Conservation (phyloP, 2,888 invertebrate species). For the Pristionchus entomophagus region DNA sequence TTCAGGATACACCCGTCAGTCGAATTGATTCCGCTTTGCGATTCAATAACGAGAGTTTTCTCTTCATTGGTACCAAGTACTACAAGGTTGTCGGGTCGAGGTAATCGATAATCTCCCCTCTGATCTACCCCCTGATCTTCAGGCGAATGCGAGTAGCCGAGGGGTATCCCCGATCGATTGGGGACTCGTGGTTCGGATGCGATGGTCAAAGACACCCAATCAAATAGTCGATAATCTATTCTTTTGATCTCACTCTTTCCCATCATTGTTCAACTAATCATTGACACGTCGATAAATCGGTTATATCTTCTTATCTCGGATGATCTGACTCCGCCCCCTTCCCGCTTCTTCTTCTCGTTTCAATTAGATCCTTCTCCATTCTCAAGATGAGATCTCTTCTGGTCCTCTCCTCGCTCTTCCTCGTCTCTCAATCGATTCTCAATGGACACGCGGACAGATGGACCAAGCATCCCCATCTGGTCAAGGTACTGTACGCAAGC, state of each 20-base stretch:
- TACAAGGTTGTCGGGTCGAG: constrained; percentile 50
- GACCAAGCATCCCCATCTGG: constrained; percentile 33
- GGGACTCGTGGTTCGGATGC: constrained; percentile 43
- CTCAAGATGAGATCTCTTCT: constrained; percentile 34
- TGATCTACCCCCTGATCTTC: not conserved
- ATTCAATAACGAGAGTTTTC: constrained; percentile 35
- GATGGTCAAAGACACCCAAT: not conserved
- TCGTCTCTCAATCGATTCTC: not conserved
- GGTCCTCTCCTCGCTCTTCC: constrained; percentile 5
- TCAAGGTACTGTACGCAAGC: constrained; percentile 36
- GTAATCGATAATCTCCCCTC: constrained; percentile 5
- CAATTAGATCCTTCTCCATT: not conserved
- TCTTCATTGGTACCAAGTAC: constrained; percentile 53
- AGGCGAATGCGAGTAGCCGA: constrained; percentile 19
- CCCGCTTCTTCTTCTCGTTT: not conserved
- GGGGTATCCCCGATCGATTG: constrained; percentile 42
- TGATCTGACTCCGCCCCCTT: constrained; percentile 43
- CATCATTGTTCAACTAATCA: not conserved
- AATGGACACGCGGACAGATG: constrained; percentile 8
- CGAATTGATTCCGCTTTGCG: not conserved
- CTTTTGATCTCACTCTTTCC: not conserved
- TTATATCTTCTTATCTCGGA: not conserved
- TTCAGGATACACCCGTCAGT: not conserved
- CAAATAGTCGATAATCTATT: constrained; percentile 31
- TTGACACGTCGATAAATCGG: constrained; percentile 39